Conservation (phyloP, 1,140 invertebrate species). For the Trichonephila clavipes region DNA sequence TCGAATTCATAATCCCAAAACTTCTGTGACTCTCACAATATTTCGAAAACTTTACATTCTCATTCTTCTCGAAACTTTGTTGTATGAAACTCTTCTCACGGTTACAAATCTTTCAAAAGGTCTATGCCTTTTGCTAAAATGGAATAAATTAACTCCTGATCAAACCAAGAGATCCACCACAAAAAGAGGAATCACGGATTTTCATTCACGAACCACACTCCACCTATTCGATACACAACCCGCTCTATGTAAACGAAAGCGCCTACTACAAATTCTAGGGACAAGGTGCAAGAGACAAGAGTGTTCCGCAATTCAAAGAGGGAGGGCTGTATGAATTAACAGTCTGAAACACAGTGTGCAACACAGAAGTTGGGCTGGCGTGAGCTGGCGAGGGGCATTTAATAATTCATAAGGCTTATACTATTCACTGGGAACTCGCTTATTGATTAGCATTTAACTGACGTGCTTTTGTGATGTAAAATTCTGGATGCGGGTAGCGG, state of each 20-base stretch:
- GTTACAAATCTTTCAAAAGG: neutral
- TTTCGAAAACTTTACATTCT: neutral
- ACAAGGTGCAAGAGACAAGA: neutral
- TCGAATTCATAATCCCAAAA: neutral
- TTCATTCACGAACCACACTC: neutral
- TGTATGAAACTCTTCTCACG: neutral
- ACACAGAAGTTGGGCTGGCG: neutral
- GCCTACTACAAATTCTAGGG: neutral
- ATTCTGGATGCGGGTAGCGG: neutral
- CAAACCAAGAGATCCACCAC: constrained; percentile 7
- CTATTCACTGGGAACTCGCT: constrained; percentile 28
- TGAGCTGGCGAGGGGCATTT: constrained; percentile 35
- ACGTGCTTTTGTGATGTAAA: constrained; percentile 62
- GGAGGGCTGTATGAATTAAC: neutral
- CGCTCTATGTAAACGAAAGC: constrained; percentile 4
- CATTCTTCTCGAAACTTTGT: neutral
- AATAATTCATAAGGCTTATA: constrained; percentile 68
- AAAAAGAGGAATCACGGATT: neutral
- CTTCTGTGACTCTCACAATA: neutral
- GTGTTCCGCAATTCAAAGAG: neutral
- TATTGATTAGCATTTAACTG: constrained; percentile 70
- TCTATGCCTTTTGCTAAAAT: constrained; percentile 29
- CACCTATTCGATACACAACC: neutral
- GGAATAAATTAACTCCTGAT: constrained; percentile 59
- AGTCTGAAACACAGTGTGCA: constrained; percentile 10